Conservation (phyloP, 1,140 invertebrate genomes). For the Nephila pilipes region DNA sequence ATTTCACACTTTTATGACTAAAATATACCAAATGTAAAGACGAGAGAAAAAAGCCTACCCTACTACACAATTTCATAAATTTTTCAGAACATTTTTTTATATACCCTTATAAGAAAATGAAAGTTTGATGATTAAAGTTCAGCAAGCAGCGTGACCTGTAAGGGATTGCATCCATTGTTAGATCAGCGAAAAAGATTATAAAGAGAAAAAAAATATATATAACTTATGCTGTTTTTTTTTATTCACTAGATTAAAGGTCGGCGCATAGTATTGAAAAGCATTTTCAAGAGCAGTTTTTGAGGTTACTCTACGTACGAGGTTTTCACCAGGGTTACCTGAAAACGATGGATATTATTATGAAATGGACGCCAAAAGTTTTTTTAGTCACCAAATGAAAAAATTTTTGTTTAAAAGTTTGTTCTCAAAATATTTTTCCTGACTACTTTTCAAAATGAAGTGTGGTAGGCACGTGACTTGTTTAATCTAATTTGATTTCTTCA, state of each 20-base stretch:
- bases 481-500: too few relatives aligned
- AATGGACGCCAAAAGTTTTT: background rate
- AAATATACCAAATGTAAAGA: too few relatives aligned
- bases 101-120: conserved; percentile 7
- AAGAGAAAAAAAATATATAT: background rate
- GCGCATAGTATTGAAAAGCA: background rate
- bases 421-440: too few relatives aligned
- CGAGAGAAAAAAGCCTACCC: too few relatives aligned
- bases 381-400: too few relatives aligned
- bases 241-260: conserved; percentile 7
- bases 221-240: background rate
- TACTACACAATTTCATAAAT: background rate
- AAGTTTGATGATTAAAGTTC: background rate
- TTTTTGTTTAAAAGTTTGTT: too few relatives aligned
- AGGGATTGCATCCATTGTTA: background rate
- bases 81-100: background rate
- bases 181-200: background rate
- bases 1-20: too few relatives aligned
- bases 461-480: too few relatives aligned
- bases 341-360: background rate
- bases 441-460: too few relatives aligned
- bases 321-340: background rate
- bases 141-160: background rate
- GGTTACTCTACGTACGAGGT: background rate
- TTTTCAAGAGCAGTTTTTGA: background rate